Evolutionary conservation across 2,888 invertebrate genomes (phyloP).

Genomic region (Macrosoma leucophasiata): DNA sequence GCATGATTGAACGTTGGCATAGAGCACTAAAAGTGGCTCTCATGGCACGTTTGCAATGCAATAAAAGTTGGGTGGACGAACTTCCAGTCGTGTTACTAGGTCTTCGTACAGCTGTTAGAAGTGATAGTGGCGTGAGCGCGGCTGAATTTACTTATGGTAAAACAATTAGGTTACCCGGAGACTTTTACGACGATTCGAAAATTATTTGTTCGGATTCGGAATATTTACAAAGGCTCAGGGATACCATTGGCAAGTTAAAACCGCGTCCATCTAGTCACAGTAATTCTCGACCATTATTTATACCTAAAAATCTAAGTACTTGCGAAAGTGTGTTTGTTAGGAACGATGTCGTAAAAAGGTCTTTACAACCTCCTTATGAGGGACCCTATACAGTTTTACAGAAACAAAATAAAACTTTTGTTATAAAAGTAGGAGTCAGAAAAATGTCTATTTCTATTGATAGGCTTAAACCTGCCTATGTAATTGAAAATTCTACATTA

Average conservation of each 20-base stretch:
- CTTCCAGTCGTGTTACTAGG: constrained; percentile 20
- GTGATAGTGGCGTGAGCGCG: constrained; percentile 18
- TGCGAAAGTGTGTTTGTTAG: constrained; percentile 8
- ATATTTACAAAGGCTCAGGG: constrained; percentile 3
- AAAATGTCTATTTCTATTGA: constrained; percentile 1
- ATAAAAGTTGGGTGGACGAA: constrained; percentile 16
- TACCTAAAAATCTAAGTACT: constrained; percentile 1
- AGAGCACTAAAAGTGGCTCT: constrained; percentile 21
- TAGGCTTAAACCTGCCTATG: constrained; percentile 1
- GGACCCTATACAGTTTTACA: constrained; percentile 4
- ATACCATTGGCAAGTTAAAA: constrained; percentile 4
- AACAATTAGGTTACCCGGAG: constrained; percentile 18
- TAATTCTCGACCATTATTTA: constrained; percentile 5
- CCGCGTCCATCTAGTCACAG: constrained; percentile 5
- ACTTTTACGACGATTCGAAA: constrained; percentile 11
- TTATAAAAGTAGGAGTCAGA: constrained; percentile 1
- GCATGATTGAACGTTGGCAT: constrained; percentile 25
- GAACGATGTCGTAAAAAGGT: constrained; percentile 1
- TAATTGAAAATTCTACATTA: neutral
- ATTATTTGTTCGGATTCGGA: constrained; percentile 2
- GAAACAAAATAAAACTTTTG: constrained; percentile 1
- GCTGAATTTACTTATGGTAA: constrained; percentile 18
- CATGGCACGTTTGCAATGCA: constrained; percentile 13
- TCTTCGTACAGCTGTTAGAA: constrained; percentile 15
- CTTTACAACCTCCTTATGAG: constrained; percentile 8